phyloP scores from a whole-genome alignment of 2,888 invertebrate genomes.

The Rhagonycha lutea region DNA sequence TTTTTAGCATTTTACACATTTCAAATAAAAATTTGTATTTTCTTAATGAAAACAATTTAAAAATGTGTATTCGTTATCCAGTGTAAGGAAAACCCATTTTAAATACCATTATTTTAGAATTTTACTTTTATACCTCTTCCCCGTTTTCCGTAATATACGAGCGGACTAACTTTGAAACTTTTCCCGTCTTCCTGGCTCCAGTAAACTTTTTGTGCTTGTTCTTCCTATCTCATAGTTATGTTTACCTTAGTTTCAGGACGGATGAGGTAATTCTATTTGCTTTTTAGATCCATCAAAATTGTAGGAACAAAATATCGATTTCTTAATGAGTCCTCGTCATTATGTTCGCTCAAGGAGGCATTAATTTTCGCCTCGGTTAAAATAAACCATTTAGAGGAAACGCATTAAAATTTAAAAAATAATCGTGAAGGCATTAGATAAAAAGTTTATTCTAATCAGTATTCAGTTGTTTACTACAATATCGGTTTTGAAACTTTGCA shows the following conservation, averaged over 20 bases:
- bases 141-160: conserved; percentile 36
- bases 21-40: background rate
- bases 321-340: conserved; percentile 18
- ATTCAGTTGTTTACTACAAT: conserved; percentile 51
- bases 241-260: conserved; percentile 37
- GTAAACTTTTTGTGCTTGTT: conserved; percentile 37
- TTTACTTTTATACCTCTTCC: conserved; percentile 33
- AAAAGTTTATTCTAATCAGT: conserved; percentile 44
- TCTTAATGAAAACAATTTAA: background rate
- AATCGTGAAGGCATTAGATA: conserved; percentile 28
- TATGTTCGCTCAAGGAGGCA: background rate
- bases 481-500: conserved; percentile 45
- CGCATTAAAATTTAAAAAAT: conserved; percentile 24
- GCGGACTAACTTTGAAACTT: conserved; percentile 35
- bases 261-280: conserved; percentile 34
- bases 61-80: conserved; percentile 1
- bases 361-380: background rate
- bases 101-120: conserved; percentile 32
- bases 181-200: conserved; percentile 36
- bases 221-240: conserved; percentile 35
- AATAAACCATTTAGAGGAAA: background rate
- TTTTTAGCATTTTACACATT: background rate
- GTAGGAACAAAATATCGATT: conserved; percentile 21
- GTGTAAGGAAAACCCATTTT: conserved; percentile 28
- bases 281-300: conserved; percentile 30